Evolutionary conservation across 2,797 vertebrate species (phyloP), one percentile per base, ranked within the genome.

Genomic region (Apodemus agrarius): DNA sequence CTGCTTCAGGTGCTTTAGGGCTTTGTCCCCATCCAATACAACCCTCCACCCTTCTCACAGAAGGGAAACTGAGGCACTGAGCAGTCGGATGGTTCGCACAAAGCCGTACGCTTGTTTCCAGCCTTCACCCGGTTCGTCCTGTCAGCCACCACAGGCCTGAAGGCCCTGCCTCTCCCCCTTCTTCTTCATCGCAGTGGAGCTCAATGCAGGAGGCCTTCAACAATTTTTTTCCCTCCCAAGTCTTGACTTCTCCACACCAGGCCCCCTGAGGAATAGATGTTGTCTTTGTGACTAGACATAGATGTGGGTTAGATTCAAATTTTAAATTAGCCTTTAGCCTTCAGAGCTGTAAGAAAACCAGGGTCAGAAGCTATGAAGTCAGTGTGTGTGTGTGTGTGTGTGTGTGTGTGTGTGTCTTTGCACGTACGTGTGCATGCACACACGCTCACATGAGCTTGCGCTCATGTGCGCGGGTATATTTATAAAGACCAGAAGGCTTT

Each of bases 271-370:
- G 81, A 81, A n/a, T 49, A 40, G 49, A 29, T 11, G 6, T 81
- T 83, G 90, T 93, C 52, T 93, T 96, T 75, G 57, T 57, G 93
- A 90, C 34, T 88, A 43, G 89, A 84, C 2, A 19, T 54, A 92
- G 80, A 89, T 34, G 21, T 91, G 11, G 29, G 8, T 85, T 75
- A 22, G 69, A 52, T 65, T 94, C 16, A 9, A 8, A 52, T 78
- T 65, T 65, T 17, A 19, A 93, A 81, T 52, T 61, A 12, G 6
- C 52, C 57, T 87, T 84, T 43, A 89, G 57, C 67, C 69, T n/a
- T 40, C 75, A 65, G 59, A 65, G 37, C 31, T 76, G 1, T 37
- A 65, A 26, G 63, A 82, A 69, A 79, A 92, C 9, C 61, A 85
- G 40, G 43, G 57, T 52, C 22, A 3, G 37, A 40, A 34, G 65